phyloP scores from a whole-genome alignment of 92 coral and sea anemone genomes.

The Heliopora coerulea region DNA sequence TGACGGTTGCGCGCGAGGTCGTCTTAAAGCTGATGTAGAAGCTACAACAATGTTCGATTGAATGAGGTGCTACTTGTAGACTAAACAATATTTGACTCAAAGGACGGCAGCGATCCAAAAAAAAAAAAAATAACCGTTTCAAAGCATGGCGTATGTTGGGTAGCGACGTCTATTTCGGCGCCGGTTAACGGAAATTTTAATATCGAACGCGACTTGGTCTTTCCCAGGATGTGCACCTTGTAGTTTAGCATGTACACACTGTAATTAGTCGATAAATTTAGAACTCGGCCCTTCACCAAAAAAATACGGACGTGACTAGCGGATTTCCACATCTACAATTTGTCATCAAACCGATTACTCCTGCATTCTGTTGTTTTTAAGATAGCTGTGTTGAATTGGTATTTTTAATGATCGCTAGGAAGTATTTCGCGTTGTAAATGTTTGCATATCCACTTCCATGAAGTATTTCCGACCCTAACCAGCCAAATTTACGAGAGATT shows the following conservation, averaged over 20 bases:
- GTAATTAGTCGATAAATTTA: conserved; percentile 16
- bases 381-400: no score
- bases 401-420: neutral
- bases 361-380: no score
- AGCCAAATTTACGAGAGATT: neutral
- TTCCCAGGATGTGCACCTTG: neutral
- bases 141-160: no score
- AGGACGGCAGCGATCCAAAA: neutral
- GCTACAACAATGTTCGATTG: neutral
- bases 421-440: neutral
- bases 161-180: no score
- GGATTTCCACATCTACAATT: no score
- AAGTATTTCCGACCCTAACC: neutral
- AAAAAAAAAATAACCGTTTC: no score
- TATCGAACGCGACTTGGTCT: neutral
- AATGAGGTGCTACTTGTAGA: neutral
- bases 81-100: neutral
- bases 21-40: neutral
- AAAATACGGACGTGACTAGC: no score
- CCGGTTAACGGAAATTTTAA: no score
- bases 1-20: neutral
- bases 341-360: no score
- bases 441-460: neutral
- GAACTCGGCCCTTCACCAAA: no score
- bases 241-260: neutral